Evolutionary conservation across 2,113 vertebrate species (phyloP).

Genomic region (Ifrita kowaldi): DNA sequence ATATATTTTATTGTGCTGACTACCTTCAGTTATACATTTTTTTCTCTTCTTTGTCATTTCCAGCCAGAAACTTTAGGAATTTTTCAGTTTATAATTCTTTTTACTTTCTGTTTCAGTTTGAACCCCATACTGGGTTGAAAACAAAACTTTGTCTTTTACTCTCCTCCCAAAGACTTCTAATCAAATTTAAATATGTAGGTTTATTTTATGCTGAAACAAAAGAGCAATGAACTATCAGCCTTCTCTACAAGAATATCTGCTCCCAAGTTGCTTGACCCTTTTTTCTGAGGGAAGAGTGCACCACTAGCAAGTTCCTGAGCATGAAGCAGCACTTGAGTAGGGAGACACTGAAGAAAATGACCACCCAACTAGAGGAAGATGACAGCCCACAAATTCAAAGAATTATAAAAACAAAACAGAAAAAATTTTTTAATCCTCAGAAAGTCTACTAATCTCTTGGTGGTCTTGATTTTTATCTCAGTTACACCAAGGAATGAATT

Average conservation of each 20-base stretch:
- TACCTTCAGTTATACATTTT: background rate
- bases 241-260: background rate
- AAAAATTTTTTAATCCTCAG: background rate
- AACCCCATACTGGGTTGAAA: background rate
- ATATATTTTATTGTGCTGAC: background rate
- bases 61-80: background rate
- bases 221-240: background rate
- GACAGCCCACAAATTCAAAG: background rate
- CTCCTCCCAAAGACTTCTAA: background rate
- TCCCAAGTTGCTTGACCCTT: background rate
- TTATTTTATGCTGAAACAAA: background rate
- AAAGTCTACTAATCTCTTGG: background rate
- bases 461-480: conserved; percentile 42
- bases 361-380: conserved; percentile 1
- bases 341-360: background rate
- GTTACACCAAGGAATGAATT: background rate
- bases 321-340: background rate
- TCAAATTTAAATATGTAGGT: background rate
- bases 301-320: background rate
- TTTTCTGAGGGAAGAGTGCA: background rate
- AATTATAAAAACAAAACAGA: background rate
- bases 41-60: background rate
- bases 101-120: background rate
- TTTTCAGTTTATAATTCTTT: background rate
- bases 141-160: background rate